Evolutionary conservation across 2,888 invertebrate species (phyloP).

Genomic region (Horisme vitalbata): DNA sequence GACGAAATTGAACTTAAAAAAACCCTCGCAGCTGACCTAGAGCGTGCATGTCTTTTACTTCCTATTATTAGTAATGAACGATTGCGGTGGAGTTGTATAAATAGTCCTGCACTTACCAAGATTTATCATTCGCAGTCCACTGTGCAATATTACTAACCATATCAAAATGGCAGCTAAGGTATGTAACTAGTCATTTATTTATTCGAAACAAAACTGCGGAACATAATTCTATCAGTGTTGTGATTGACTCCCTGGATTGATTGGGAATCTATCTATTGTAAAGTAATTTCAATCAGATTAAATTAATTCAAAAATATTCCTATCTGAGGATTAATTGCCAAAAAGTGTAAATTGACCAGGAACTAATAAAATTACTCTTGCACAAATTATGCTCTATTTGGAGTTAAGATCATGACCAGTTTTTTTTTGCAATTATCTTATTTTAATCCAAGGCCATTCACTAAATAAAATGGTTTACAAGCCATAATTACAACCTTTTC

Average conservation of each 20-base stretch:
- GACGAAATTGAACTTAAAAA: conserved; percentile 70
- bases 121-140: conserved; percentile 73
- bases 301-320: background rate
- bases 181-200: conserved; percentile 34
- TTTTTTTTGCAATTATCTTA: conserved; percentile 7
- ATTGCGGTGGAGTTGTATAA: conserved; percentile 62
- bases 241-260: background rate
- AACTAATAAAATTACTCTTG: conserved; percentile 12
- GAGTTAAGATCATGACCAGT: conserved; percentile 9
- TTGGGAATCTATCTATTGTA: too few relatives aligned
- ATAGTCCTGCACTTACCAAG: conserved; percentile 58
- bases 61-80: conserved; percentile 69
- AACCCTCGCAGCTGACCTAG: conserved; percentile 68
- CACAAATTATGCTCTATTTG: conserved; percentile 10
- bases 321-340: conserved; percentile 8
- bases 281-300: background rate
- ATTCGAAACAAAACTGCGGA: background rate
- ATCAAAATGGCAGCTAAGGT: conserved; percentile 80
- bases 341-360: conserved; percentile 18
- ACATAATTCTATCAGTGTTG: background rate
- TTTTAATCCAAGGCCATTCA: conserved; percentile 7
- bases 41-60: conserved; percentile 68
- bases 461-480: background rate
- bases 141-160: conserved; percentile 68
- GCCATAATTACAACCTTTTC: too few relatives aligned